Evolutionary conservation across 2,797 vertebrate species (phyloP).

Genomic region (Calcarius lapponicus): DNA sequence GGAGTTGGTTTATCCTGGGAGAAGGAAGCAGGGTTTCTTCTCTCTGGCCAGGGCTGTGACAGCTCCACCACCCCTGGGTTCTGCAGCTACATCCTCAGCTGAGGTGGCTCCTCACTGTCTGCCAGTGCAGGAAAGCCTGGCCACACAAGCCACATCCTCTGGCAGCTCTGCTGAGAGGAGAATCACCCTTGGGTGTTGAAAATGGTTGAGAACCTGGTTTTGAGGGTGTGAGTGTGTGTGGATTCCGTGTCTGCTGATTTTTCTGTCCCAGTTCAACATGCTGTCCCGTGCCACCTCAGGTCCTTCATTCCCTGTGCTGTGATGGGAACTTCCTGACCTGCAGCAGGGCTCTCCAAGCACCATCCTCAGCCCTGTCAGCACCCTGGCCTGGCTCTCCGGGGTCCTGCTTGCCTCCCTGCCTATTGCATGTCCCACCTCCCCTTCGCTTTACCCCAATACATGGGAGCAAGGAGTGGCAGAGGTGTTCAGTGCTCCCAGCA

Average conservation of each 20-base stretch:
- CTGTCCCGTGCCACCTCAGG: rapidly evolving
- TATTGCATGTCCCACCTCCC: background rate
- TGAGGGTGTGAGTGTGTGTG: background rate
- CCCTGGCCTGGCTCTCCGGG: background rate
- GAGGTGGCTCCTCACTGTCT: background rate
- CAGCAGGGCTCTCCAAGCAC: background rate
- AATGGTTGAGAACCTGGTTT: background rate
- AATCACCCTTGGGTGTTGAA: background rate
- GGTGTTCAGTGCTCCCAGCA: background rate
- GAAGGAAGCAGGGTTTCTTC: background rate
- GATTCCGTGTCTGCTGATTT: background rate
- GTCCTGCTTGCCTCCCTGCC: background rate
- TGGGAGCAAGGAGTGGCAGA: background rate
- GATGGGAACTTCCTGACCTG: rapidly evolving
- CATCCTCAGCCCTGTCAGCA: rapidly evolving
- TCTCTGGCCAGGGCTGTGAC: background rate
- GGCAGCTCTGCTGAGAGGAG: background rate
- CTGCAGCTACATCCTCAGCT: background rate
- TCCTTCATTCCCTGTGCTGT: background rate
- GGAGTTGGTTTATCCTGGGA: background rate
- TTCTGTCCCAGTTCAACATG: background rate
- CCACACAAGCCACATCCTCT: conserved; percentile 14
- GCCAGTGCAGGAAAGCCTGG: background rate
- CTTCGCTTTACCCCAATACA: background rate
- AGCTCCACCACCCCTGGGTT: background rate